Evolutionary conservation across 2,888 invertebrate genomes (phyloP).

Genomic region (Ochlodes sylvanus): DNA sequence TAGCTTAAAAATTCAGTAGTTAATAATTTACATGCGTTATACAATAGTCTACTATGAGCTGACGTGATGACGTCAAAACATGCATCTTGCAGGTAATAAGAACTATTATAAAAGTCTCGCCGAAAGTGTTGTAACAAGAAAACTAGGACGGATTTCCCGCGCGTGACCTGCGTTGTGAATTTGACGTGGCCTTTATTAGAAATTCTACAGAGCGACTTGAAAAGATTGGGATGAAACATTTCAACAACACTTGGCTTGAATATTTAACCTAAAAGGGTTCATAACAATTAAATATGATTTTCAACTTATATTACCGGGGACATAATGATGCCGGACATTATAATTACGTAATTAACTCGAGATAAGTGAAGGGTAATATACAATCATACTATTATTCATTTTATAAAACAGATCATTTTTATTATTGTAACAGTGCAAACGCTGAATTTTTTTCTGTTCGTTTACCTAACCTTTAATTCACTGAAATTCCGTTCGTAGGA

Average conservation of each 20-base stretch:
- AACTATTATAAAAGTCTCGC: slow-evolving; percentile 2
- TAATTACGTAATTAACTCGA: too few species aligned
- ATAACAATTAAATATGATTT: slow-evolving; percentile 3
- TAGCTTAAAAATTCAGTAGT: too few species aligned
- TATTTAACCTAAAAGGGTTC: background rate
- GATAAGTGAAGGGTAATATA: too few species aligned
- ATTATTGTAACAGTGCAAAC: too few species aligned
- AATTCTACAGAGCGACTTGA: slow-evolving; percentile 5
- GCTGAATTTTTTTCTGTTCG: too few species aligned
- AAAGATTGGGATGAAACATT: slow-evolving; percentile 12
- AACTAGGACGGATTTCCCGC: slow-evolving; percentile 14
- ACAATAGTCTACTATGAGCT: background rate
- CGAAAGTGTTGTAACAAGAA: slow-evolving; percentile 16
- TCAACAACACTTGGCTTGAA: slow-evolving; percentile 2
- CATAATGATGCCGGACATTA: too few species aligned
- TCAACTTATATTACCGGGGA: background rate
- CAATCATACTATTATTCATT: too few species aligned
- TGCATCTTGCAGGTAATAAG: background rate
- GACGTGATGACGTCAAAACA: background rate
- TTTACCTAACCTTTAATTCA: too few species aligned
- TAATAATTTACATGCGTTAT: background rate
- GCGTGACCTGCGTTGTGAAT: slow-evolving; percentile 14
- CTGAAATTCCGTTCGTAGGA: too few species aligned
- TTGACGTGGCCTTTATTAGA: slow-evolving; percentile 3
- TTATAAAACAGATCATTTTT: too few species aligned